These are phyloP conservation scores for Carcinoscorpius rotundicauda DNA, from an alignment of 1,140 invertebrate species.

Conservation along the genomic window DNA sequence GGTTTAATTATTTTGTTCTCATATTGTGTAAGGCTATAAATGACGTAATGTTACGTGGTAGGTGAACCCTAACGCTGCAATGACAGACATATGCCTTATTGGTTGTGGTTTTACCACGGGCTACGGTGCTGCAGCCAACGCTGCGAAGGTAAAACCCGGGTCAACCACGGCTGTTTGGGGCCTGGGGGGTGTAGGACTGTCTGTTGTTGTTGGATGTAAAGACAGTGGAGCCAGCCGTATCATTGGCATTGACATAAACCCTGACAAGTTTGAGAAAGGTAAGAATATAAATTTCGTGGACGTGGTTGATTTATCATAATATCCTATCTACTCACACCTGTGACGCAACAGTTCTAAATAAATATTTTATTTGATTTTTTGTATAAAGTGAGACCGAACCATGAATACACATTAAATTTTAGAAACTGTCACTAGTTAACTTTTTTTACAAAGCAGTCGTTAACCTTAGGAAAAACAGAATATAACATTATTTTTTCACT, in stretches of 20 bases:
- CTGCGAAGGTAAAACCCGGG: conserved; percentile 64
- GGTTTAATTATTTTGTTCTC: neutral
- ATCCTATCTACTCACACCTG: too few species aligned
- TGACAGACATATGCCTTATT: conserved; percentile 83
- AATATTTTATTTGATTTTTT: too few species aligned
- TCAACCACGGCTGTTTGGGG: conserved; percentile 86
- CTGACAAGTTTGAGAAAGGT: conserved; percentile 67
- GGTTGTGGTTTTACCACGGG: conserved; percentile 90
- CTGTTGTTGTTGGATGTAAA: conserved; percentile 80
- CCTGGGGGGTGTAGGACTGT: conserved; percentile 87
- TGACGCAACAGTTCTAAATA: too few species aligned
- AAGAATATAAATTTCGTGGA: conserved; percentile 32
- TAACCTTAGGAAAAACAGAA: too few species aligned
- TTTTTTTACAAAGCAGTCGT: too few species aligned
- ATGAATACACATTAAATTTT: too few species aligned
- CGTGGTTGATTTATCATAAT: too few species aligned
- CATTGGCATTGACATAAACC: conserved; percentile 88
- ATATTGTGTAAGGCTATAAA: neutral
- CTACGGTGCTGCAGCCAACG: conserved; percentile 85
- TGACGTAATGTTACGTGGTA: conserved; percentile 17
- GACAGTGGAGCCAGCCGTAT: conserved; percentile 80
- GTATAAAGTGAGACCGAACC: too few species aligned
- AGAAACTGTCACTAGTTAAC: too few species aligned
- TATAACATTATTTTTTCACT: too few species aligned
- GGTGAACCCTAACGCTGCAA: conserved; percentile 49